Evolutionary conservation across 2,797 vertebrate genomes (phyloP), one percentile per base, ranked within the genome.

Genomic region (Poecilia velifera): DNA sequence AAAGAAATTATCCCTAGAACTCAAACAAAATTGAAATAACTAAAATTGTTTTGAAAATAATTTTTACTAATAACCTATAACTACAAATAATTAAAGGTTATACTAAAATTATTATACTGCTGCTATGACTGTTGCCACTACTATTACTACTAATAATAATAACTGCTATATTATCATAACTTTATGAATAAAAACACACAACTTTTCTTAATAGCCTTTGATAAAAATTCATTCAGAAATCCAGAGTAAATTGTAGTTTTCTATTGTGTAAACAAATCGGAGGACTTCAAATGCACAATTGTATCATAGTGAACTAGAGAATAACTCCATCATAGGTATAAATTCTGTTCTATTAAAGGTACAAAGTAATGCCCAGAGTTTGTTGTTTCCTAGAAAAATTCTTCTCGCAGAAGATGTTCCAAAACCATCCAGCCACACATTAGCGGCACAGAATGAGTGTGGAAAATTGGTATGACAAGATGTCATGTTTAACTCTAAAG

Each of bases 401-500:
- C 5, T 7, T 41, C 10, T 31, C 0, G 1, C 4, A 46, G 49
- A 8, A 49, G 20, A 31, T 46, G 10, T 39, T 86, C 22, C 39
- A 41, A 41, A 22, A 68, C 76, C 16, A 28, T n/a, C 55, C 34
- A 76, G 72, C 51, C n/a, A 76, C 13, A 68, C 36, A 43, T 41
- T 59, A 66, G 36, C 39, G 49, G 76, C 66, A 76, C 13, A 80
- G 57, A 72, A 74, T 74, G 76, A 78, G 62, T 70, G 70, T 81
- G 78, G 82, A 47, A 80, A 88, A 85, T 79, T 49, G 78, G 82
- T 79, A 49, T 78, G 79, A 77, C 75, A 79, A 34, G 31, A 74
- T 9, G 10, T 59, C 20, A 76, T 75, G 71, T 82, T 87, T 53
- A 72, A 71, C 43, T 73, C 46, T 28, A 71, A 71, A 71, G 25